Evolutionary conservation across 2,797 vertebrate genomes (phyloP).

Genomic region (Aselliscus stoliczkanus): DNA sequence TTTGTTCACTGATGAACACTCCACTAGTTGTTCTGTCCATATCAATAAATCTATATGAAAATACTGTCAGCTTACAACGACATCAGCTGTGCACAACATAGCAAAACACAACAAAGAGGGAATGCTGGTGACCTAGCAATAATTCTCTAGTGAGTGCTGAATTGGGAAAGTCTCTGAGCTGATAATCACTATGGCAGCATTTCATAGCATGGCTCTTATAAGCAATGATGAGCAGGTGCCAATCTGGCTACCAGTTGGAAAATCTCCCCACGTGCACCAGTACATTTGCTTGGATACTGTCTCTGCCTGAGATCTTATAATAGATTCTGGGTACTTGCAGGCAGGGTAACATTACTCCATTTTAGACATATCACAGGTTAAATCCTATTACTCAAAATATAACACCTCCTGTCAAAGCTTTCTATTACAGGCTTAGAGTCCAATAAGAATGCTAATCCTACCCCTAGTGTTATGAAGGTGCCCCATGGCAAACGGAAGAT

Average conservation of each 20-base stretch:
- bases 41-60: slow-evolving; percentile 32
- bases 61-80: background rate
- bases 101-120: background rate
- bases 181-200: background rate
- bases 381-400: background rate
- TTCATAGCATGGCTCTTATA: background rate
- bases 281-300: background rate
- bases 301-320: background rate
- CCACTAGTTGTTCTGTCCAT: slow-evolving; percentile 10
- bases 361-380: background rate
- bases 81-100: background rate
- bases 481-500: background rate
- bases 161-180: background rate
- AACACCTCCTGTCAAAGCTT: background rate
- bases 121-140: background rate
- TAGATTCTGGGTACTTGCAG: background rate
- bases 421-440: background rate
- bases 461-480: background rate
- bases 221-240: background rate
- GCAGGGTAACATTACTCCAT: background rate
- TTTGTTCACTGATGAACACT: slow-evolving; percentile 47
- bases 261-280: background rate
- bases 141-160: background rate
- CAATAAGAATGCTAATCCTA: background rate
- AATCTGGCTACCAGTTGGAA: background rate